These are phyloP conservation scores for Hippocampus mohnikei DNA, from an alignment of 2,113 vertebrate species.

Conservation along the genomic window DNA sequence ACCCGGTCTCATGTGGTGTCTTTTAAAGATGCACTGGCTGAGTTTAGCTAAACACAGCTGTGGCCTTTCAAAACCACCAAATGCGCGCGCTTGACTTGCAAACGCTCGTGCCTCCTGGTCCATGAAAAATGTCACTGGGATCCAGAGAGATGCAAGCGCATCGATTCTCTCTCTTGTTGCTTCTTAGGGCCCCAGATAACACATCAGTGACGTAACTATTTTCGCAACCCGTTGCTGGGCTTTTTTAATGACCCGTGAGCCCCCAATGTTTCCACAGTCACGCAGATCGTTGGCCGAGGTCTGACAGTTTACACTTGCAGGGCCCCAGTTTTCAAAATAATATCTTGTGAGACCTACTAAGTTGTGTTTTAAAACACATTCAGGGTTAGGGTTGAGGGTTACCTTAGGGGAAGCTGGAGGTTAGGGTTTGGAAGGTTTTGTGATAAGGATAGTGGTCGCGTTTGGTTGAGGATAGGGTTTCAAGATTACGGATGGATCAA, in stretches of 20 bases:
- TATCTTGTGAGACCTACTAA: conserved; percentile 31
- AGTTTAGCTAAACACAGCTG: conserved; percentile 72
- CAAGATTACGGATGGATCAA: background rate
- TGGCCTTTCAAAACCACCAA: conserved; percentile 60
- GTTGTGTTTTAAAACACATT: conserved; percentile 29
- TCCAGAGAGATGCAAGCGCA: background rate
- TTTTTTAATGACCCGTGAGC: conserved; percentile 32
- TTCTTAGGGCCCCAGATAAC: conserved; percentile 12
- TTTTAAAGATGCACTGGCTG: conserved; percentile 55
- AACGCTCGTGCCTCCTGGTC: conserved; percentile 35
- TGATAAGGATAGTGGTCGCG: too few relatives aligned
- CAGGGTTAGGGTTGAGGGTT: background rate
- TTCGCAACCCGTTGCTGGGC: conserved; percentile 34
- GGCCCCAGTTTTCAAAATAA: conserved; percentile 28
- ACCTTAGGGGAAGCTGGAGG: background rate
- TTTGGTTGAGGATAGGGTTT: too few relatives aligned
- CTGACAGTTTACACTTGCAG: conserved; percentile 42
- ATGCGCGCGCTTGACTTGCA: conserved; percentile 56
- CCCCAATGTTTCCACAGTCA: conserved; percentile 7
- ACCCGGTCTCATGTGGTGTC: conserved; percentile 58
- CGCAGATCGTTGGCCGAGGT: conserved; percentile 25
- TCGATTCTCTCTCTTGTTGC: background rate
- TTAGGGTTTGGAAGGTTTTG: background rate
- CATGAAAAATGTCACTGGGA: conserved; percentile 36
- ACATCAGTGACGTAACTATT: conserved; percentile 21